Conservation (phyloP, 2,113 vertebrate genomes). For the Caracal caracal region DNA sequence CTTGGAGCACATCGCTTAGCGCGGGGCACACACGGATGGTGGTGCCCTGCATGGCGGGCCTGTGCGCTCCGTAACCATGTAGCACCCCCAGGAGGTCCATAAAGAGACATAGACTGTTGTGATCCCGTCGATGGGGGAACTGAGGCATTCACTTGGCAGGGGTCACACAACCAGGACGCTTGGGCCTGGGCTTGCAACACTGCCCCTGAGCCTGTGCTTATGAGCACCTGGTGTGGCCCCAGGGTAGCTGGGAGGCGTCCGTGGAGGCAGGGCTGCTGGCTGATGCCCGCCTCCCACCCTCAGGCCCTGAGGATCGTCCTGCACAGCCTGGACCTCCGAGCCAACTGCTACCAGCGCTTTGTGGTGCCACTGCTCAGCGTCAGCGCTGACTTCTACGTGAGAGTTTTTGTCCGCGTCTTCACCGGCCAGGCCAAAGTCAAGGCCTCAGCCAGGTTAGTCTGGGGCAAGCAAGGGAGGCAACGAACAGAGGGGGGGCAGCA, state of each 20-base stretch:
- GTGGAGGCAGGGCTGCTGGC: not conserved
- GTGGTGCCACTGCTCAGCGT: constrained; percentile 91
- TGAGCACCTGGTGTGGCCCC: not conserved
- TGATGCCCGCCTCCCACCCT: accelerated
- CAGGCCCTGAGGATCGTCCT: constrained; percentile 94
- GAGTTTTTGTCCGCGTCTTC: constrained; percentile 92
- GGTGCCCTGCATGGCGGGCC: not conserved
- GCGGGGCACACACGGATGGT: accelerated
- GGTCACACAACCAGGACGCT: not conserved
- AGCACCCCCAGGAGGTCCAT: not conserved
- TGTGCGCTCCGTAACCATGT: not conserved
- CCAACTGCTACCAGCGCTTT: constrained; percentile 95
- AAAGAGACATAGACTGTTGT: not conserved
- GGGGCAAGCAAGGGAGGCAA: accelerated
- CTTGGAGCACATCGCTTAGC: not conserved
- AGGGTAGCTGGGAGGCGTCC: accelerated
- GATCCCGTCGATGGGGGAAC: not conserved
- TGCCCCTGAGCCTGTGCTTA: not conserved
- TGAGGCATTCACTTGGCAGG: not conserved
- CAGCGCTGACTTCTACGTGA: constrained; percentile 95
- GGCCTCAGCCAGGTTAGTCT: constrained; percentile 91
- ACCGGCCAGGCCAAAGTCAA: constrained; percentile 93
- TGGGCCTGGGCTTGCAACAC: not conserved
- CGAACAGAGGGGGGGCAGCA: not conserved
- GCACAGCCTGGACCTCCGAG: constrained; percentile 92